These are phyloP conservation scores for Misgurnus anguillicaudatus DNA, from an alignment of 2,113 vertebrate species.

Conservation along the genomic window DNA sequence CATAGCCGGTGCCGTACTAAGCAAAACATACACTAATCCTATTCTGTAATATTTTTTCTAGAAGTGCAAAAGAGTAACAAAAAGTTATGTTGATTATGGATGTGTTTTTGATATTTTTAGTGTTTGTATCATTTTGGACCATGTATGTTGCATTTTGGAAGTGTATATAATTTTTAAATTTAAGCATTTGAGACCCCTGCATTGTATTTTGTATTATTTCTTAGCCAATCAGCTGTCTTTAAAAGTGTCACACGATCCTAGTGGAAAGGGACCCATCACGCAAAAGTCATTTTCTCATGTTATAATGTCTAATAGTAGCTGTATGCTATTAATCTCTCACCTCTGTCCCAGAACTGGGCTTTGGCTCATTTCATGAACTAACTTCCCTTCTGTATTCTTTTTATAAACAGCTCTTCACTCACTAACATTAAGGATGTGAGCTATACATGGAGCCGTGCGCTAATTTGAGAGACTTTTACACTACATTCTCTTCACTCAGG, in stretches of 20 bases:
- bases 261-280: slow-evolving; percentile 2
- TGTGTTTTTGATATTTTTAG: too few species aligned
- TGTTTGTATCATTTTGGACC: too few species aligned
- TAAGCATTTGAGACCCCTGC: too few species aligned
- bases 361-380: slow-evolving; percentile 14
- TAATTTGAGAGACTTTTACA: background rate
- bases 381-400: slow-evolving; percentile 8
- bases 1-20: too few species aligned
- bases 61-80: too few species aligned
- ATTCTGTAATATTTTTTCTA: too few species aligned
- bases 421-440: slow-evolving; percentile 16
- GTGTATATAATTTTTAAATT: too few species aligned
- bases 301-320: slow-evolving; percentile 6
- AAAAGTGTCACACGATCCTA: slow-evolving; percentile 2
- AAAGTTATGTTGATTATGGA: too few species aligned
- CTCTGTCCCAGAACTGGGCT: slow-evolving; percentile 8
- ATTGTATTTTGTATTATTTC: background rate
- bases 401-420: slow-evolving; percentile 34
- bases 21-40: too few species aligned
- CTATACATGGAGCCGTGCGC: slow-evolving; percentile 7
- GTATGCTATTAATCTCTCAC: slow-evolving; percentile 29
- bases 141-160: too few species aligned
- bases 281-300: slow-evolving; percentile 13
- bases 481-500: background rate
- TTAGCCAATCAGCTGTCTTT: background rate